Percentiles rank a stretch among this genome's conserved stretches.
phyloP scores from a whole-genome alignment of 2,888 invertebrate genomes.

The Dolichomitus sp. region DNA sequence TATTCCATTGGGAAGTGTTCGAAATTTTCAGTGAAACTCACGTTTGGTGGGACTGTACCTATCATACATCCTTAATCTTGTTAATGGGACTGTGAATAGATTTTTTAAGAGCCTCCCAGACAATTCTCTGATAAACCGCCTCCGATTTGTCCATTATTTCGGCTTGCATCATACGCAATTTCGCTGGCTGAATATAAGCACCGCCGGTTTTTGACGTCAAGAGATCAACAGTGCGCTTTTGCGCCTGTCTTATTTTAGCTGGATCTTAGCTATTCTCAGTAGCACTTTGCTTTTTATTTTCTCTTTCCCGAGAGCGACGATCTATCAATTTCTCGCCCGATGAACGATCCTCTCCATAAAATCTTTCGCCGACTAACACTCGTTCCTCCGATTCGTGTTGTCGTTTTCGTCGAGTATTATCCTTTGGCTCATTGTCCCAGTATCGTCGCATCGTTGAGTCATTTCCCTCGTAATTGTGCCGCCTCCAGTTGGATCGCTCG shows the following conservation, averaged over 20 bases:
- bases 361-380: slow-evolving; percentile 71
- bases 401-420: slow-evolving; percentile 60
- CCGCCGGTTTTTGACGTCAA: slow-evolving; percentile 95
- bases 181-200: slow-evolving; percentile 99
- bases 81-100: slow-evolving; percentile 99
- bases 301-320: slow-evolving; percentile 15
- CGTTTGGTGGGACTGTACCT: no score
- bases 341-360: slow-evolving; percentile 71
- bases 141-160: slow-evolving; percentile 98
- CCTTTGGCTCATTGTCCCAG: slow-evolving; percentile 70
- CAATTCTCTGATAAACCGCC: slow-evolving; percentile 97
- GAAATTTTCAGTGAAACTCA: no score
- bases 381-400: slow-evolving; percentile 69
- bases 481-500: not conserved
- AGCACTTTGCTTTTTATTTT: slow-evolving; percentile 58
- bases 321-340: slow-evolving; percentile 44
- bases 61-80: no score
- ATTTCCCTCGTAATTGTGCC: slow-evolving; percentile 19
- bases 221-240: slow-evolving; percentile 89
- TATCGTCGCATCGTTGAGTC: slow-evolving; percentile 67
- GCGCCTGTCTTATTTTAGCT: slow-evolving; percentile 80
- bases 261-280: slow-evolving; percentile 48
- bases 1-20: no score
- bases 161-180: slow-evolving; percentile 97
- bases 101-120: slow-evolving; percentile 99